Base-by-base conservation (phyloP, 2,113 vertebrate genomes). In the Sturnus vulgaris region DNA sequence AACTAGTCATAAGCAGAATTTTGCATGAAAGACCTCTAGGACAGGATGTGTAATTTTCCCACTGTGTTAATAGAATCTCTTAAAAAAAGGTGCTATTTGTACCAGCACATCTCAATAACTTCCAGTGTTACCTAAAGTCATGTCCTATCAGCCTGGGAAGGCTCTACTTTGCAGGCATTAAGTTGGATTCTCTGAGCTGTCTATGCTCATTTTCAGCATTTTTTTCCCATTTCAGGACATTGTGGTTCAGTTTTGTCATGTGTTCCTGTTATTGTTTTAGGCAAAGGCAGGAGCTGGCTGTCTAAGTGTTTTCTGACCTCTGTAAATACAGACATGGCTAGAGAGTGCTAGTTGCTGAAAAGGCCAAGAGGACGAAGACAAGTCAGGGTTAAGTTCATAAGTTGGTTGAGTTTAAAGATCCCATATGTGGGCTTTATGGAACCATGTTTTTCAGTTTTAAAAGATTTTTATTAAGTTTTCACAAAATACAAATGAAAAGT, bases 391-490 rank as follows among this genome's bases (percentile, higher is more conserved):
- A 96, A 97, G 94, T 96, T 96, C 88, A 86, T 86, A 95, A 92
- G 68, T 16, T 90, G 60, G 25, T 81, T 1, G 4, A 78, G 23
- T 96, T 96, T 97, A 96, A 97, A 96, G 93, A 81, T 94, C 90
- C 94, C 94, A 94, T 94, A 94, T 96, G 96, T 90, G 56, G n/a
- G 47, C 59, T 92, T 96, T 96, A 95, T 96, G 79, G 56, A 95
- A 53, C 46, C 7, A 56, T 52, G 66, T 50, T 89, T 96, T 96
- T 65, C 57, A 89, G 77, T 86, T 94, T 97, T 91, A 96, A 97
- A 95, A 91, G 64, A 91, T 95, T 97, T 95, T 95, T 97, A 97
- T 95, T 90, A 96, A 93, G 94, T 93, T 96, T 97, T 94, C 94
- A 93, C 95, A 95, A 95, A 95, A 93, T 88, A 81, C 79, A 93